These are phyloP conservation scores for Ooceraea biroi DNA, from an alignment of 1,140 invertebrate genomes.

Conservation along the genomic window DNA sequence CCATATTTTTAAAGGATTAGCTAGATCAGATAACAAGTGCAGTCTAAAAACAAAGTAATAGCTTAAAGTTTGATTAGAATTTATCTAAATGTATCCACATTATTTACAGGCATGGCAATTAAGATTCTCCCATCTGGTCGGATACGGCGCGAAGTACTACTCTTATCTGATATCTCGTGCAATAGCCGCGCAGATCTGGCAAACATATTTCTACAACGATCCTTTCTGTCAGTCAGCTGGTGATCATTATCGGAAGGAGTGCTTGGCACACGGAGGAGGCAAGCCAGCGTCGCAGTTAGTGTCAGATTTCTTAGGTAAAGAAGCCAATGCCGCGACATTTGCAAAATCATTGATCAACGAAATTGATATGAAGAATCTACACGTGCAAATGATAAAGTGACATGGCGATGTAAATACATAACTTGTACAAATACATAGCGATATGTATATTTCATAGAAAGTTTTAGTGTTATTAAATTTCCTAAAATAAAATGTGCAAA, in stretches of 20 bases:
- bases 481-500: background rate
- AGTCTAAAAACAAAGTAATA: background rate
- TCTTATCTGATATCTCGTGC: constrained; percentile 98
- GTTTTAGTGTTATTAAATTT: background rate
- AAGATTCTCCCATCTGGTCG: constrained; percentile 97
- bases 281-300: constrained; percentile 92
- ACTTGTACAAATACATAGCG: background rate
- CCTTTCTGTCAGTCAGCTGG: constrained; percentile 93
- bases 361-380: constrained; percentile 86
- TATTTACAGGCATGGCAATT: constrained; percentile 95
- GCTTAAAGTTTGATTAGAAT: background rate
- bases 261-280: constrained; percentile 96
- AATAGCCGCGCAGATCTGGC: constrained; percentile 97
- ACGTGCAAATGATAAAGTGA: constrained; percentile 74
- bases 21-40: constrained; percentile 10
- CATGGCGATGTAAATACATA: constrained; percentile 1
- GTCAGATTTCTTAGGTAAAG: constrained; percentile 90
- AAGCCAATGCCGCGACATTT: constrained; percentile 88
- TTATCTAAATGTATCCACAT: background rate
- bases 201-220: constrained; percentile 93
- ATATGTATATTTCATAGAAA: background rate
- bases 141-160: constrained; percentile 99
- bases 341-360: constrained; percentile 87
- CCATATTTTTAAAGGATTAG: constrained; percentile 10
- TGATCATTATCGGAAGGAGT: constrained; percentile 91